Evolutionary conservation across 2,888 invertebrate species (phyloP).

Genomic region (Phanerotoma sp.): DNA sequence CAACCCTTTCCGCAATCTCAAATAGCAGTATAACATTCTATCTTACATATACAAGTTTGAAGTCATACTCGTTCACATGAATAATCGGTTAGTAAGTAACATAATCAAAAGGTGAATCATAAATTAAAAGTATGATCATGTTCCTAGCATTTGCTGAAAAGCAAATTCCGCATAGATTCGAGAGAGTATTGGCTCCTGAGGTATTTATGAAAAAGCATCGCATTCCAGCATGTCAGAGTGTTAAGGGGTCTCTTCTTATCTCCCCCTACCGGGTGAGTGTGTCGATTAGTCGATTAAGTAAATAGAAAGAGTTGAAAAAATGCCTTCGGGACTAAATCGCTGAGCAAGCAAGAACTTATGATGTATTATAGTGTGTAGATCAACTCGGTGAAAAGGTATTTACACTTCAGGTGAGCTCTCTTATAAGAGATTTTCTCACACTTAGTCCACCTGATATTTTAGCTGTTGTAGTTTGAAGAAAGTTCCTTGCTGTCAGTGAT

Average conservation of each 20-base stretch:
- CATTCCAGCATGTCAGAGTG: not conserved
- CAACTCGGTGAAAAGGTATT: slow-evolving; percentile 24
- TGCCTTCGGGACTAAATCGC: not conserved
- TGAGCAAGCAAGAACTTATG: not conserved
- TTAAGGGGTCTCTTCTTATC: not conserved
- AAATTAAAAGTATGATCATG: no score
- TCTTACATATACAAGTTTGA: no score
- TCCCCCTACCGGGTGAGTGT: not conserved
- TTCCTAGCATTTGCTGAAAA: no score
- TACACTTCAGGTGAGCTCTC: slow-evolving; percentile 40
- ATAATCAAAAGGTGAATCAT: no score
- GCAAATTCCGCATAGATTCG: not conserved
- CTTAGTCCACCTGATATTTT: slow-evolving; percentile 13
- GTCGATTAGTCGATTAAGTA: slow-evolving; percentile 1
- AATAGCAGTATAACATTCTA: no score
- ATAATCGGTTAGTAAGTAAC: no score
- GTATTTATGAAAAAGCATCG: not conserved
- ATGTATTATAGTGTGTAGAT: not conserved
- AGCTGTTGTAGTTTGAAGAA: no score
- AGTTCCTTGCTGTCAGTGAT: no score
- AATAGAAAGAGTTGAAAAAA: not conserved
- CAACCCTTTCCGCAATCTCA: no score
- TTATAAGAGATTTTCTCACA: slow-evolving; percentile 38
- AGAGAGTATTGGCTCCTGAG: not conserved
- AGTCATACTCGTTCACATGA: no score